These are phyloP conservation scores for Anastatus disparis DNA, from an alignment of 1,140 invertebrate genomes.

Conservation along the genomic window DNA sequence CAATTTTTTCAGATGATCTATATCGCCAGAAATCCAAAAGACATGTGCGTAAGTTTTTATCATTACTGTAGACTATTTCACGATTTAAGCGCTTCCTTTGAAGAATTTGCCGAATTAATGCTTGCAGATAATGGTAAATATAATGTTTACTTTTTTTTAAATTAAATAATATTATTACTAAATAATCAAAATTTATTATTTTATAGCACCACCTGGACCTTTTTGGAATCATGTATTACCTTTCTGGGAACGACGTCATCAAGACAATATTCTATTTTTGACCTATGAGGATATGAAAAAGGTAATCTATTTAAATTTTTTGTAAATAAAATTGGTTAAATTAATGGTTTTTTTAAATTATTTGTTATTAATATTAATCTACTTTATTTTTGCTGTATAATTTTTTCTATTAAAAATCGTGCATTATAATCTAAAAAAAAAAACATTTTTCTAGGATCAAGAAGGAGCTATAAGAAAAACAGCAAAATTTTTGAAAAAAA, in stretches of 20 bases:
- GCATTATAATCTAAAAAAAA: no score
- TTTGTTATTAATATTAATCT: no score
- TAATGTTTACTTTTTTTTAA: no score
- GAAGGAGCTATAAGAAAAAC: conserved; percentile 73
- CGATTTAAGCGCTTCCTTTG: conserved; percentile 76
- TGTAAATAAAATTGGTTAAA: no score
- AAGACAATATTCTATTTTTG: conserved; percentile 82
- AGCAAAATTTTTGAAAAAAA: conserved; percentile 78
- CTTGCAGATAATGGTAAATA: conserved; percentile 71
- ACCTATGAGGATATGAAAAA: conserved; percentile 89
- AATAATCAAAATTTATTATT: background rate
- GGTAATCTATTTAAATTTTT: conserved; percentile 51
- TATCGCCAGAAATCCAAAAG: conserved; percentile 91
- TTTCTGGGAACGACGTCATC: conserved; percentile 78
- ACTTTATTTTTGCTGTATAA: no score
- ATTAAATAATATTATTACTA: no score
- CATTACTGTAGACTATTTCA: conserved; percentile 84
- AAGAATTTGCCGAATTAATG: conserved; percentile 86
- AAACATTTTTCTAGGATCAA: no score
- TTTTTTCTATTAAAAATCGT: no score
- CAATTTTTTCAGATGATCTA: conserved; percentile 87
- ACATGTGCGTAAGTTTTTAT: conserved; percentile 91
- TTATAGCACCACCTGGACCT: conserved; percentile 71
- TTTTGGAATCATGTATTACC: conserved; percentile 76
- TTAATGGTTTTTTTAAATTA: no score